Evolutionary conservation across 2,888 invertebrate genomes (phyloP).

Genomic region (Xanthia icteritia): DNA sequence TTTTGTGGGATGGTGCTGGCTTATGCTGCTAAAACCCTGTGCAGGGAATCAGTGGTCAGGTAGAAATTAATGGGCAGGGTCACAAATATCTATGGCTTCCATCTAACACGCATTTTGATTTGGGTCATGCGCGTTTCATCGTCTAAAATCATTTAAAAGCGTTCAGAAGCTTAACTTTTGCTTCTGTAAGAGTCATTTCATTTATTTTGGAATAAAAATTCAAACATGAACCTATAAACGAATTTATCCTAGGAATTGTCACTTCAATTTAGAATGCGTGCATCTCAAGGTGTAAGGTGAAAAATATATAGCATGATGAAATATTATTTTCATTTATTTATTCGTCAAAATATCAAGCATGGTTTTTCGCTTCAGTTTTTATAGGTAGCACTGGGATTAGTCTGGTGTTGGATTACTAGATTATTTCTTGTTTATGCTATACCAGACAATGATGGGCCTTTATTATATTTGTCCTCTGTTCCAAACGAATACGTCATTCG

Average conservation of each 20-base stretch:
- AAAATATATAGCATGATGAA: constrained; percentile 38
- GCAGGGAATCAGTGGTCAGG: neutral
- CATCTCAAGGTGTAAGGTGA: constrained; percentile 15
- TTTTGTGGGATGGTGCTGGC: neutral
- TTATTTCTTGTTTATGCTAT: constrained; percentile 1
- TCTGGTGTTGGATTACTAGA: constrained; percentile 37
- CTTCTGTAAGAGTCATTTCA: constrained; percentile 15
- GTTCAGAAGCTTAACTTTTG: constrained; percentile 36
- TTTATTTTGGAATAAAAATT: constrained; percentile 5
- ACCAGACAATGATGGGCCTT: constrained; percentile 10
- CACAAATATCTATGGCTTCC: neutral
- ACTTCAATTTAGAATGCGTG: neutral
- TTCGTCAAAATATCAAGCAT: constrained; percentile 37
- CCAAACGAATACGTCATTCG: neutral
- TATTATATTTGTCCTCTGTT: neutral
- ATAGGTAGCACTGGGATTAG: constrained; percentile 41
- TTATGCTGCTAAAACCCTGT: neutral
- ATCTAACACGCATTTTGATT: neutral
- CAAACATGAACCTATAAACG: neutral
- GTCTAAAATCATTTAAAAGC: neutral
- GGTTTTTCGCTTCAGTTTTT: constrained; percentile 46
- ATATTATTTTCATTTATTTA: constrained; percentile 5
- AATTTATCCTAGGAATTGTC: constrained; percentile 6
- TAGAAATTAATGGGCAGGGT: neutral
- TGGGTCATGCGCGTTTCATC: too few species aligned